A percentile compares a stretch with the other conserved stretches of the same genome.
phyloP scores from a whole-genome alignment of 1,140 invertebrate genomes.

The Spodoptera litura region DNA sequence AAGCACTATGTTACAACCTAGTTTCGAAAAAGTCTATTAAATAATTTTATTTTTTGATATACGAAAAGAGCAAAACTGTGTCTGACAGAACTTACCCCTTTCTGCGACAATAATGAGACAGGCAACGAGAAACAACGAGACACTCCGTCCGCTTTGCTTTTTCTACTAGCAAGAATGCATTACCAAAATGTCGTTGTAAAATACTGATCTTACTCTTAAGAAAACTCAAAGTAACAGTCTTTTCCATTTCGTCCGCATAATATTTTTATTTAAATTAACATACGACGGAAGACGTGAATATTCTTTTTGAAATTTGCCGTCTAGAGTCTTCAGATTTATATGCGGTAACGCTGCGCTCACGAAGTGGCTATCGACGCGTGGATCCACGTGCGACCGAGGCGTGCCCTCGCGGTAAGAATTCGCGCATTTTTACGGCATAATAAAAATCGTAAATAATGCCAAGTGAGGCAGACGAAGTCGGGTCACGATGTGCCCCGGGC shows the following conservation, averaged over 20 bases:
- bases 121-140: constrained; percentile 51
- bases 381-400: constrained; percentile 76
- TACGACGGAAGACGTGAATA: neutral
- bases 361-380: constrained; percentile 79
- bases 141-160: constrained; percentile 54
- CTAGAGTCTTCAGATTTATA: constrained; percentile 63
- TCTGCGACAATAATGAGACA: constrained; percentile 66
- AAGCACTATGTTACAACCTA: constrained; percentile 1
- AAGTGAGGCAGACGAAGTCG: constrained; percentile 68
- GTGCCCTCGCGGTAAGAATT: constrained; percentile 73
- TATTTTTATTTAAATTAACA: constrained; percentile 36
- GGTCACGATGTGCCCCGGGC: constrained; percentile 80
- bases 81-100: constrained; percentile 58
- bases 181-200: constrained; percentile 54
- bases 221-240: constrained; percentile 10
- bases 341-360: constrained; percentile 67
- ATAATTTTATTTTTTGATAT: constrained; percentile 53
- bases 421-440: constrained; percentile 80
- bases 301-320: constrained; percentile 52
- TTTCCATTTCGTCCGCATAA: constrained; percentile 3
- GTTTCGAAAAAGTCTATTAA: neutral
- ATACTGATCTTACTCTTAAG: constrained; percentile 45
- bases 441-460: constrained; percentile 82
- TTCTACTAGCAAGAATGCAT: constrained; percentile 58
- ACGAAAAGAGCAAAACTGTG: constrained; percentile 51